phyloP scores from a whole-genome alignment of 2,113 vertebrate genomes.

The Xenopus laevis region DNA sequence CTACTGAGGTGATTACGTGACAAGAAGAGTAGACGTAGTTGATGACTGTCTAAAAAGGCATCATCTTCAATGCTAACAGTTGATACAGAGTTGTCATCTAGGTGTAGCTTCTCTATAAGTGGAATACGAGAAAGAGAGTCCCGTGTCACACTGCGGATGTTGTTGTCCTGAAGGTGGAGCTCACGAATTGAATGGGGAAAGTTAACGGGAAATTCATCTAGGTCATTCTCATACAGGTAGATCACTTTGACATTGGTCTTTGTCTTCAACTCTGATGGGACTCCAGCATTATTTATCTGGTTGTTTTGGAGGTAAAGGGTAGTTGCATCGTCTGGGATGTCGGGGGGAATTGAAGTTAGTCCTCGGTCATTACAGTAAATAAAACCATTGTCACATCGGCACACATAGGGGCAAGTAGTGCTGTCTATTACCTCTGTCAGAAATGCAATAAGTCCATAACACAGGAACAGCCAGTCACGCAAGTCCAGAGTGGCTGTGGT shows the following conservation, averaged over 20 bases:
- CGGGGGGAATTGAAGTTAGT: slow-evolving; percentile 79
- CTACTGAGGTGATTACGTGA: slow-evolving; percentile 92
- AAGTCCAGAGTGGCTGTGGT: slow-evolving; percentile 66
- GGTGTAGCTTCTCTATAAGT: slow-evolving; percentile 83
- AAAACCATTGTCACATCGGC: slow-evolving; percentile 86
- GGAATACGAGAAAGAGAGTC: slow-evolving; percentile 81
- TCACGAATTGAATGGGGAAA: slow-evolving; percentile 82
- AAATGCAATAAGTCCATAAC: slow-evolving; percentile 74
- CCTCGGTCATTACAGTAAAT: slow-evolving; percentile 95
- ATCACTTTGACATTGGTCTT: slow-evolving; percentile 76
- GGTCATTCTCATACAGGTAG: slow-evolving; percentile 89
- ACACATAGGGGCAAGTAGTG: slow-evolving; percentile 76
- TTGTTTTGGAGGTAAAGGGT: slow-evolving; percentile 96
- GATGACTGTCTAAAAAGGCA: slow-evolving; percentile 81
- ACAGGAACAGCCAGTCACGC: slow-evolving; percentile 70
- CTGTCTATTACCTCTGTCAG: slow-evolving; percentile 70
- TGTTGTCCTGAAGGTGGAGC: slow-evolving; percentile 94
- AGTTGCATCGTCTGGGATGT: slow-evolving; percentile 76
- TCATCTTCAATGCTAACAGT: slow-evolving; percentile 92
- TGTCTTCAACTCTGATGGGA: slow-evolving; percentile 70
- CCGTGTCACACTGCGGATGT: slow-evolving; percentile 78
- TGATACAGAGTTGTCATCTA: slow-evolving; percentile 93
- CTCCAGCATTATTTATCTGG: slow-evolving; percentile 86
- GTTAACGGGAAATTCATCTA: slow-evolving; percentile 83
- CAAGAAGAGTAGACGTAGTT: slow-evolving; percentile 80